Base-by-base conservation (phyloP, 53 echinoderm and acorn worm species). In the Stichopus horrens region DNA sequence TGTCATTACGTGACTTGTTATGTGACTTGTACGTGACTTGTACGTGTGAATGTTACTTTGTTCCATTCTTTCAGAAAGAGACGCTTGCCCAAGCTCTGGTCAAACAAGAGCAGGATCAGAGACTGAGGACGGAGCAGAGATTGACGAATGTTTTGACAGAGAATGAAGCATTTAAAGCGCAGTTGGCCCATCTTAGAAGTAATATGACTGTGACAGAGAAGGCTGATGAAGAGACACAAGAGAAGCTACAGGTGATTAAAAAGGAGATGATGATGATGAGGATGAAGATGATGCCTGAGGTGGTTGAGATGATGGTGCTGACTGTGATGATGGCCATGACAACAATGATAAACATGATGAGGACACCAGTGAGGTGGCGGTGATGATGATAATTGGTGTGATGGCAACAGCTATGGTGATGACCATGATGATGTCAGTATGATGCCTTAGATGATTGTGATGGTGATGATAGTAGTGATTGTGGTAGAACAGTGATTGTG, bases 51-150 rank as follows among this genome's bases (percentile, higher is more conserved):
- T 37, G 2, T 37, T 37, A 37, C 37, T 37, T 37, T 37, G 37
- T 37, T 37, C 37, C 37, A 37, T 37, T 23, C 21, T 18, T 22
- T 21, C 84, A 84, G 84, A 84, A 84, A 84, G 84, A 84, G 57
- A 84, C 84, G 37, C 51, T 84, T 23, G 84, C 84, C 37, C 84
- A 84, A 84, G 84, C 84, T 65, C 57, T 84, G 37, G 84, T 84
- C 57, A 77, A 21, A 11, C 79, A 79, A n/a, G 84, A 84, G 37
- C 84, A 84, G 51, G 84, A 84, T 9, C 21, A 59, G 37, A 84
- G 66, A 51, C 6, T 57, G 56, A 52, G 51, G 23, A 23, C 63
- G 58, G 84, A 84, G 84, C 6, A 59, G 13, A 59, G 66, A 63
- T 58, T 84, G 84, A 58, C 22, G 5, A 84, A 59, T 60, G 84